A percentile compares a stretch with the other conserved stretches of the same genome.
phyloP scores from a whole-genome alignment of 2,888 invertebrate genomes.

The Sipunculus nudus region DNA sequence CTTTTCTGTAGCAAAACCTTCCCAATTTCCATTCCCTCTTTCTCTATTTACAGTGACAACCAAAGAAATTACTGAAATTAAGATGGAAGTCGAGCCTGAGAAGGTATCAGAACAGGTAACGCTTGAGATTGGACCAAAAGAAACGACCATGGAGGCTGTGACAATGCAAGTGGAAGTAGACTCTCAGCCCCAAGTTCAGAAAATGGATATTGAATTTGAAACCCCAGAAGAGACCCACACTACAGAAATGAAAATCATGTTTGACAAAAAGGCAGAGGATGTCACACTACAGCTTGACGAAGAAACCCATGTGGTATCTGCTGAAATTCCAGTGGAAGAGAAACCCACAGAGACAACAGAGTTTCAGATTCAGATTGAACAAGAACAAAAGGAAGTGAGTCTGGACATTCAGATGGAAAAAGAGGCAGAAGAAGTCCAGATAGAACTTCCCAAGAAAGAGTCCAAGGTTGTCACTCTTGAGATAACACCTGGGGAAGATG shows the following conservation, averaged over 20 bases:
- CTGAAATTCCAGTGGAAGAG: neutral
- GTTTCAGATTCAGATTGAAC: neutral
- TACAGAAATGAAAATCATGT: neutral
- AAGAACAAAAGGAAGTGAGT: neutral
- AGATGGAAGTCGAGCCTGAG: neutral
- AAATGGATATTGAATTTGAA: slow-evolving; percentile 5
- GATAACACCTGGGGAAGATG: no score
- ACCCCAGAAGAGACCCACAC: neutral
- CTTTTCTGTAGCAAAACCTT: no score
- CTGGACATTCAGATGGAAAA: neutral
- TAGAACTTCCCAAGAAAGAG: no score
- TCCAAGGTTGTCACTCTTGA: no score
- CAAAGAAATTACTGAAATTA: slow-evolving; percentile 1
- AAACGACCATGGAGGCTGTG: slow-evolving; percentile 4
- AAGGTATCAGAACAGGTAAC: neutral
- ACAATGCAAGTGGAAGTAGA: neutral
- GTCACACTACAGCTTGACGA: neutral
- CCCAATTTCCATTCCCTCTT: no score
- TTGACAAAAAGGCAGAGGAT: neutral
- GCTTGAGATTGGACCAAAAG: slow-evolving; percentile 1
- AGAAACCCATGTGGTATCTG: neutral
- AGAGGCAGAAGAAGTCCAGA: neutral
- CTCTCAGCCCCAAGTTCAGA: neutral
- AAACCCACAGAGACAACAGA: neutral
- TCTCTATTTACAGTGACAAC: no score